Evolutionary conservation across 2,113 vertebrate genomes (phyloP).

Genomic region (Paralichthys olivaceus): DNA sequence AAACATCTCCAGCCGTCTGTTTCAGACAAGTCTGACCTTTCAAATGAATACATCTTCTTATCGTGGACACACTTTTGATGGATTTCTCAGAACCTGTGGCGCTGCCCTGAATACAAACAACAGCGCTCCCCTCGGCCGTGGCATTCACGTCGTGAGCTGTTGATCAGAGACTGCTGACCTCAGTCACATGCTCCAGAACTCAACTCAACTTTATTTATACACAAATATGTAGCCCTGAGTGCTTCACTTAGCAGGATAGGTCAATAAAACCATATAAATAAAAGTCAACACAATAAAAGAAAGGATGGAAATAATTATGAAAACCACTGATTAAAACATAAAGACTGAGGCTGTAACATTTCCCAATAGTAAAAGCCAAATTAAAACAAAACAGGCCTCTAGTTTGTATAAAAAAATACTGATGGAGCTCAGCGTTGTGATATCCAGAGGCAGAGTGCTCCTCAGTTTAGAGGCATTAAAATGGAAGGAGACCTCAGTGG

Average conservation of each 20-base stretch:
- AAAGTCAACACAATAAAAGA: background rate
- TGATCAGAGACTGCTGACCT: slow-evolving; percentile 17
- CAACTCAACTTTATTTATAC: background rate
- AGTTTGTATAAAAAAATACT: background rate
- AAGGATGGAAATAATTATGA: background rate
- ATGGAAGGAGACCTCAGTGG: background rate
- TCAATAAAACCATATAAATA: background rate
- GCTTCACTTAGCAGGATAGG: slow-evolving; percentile 1
- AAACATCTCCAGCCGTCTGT: slow-evolving; percentile 36
- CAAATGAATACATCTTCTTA: slow-evolving; percentile 45
- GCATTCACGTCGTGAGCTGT: slow-evolving; percentile 39
- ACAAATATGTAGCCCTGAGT: background rate
- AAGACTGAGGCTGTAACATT: background rate
- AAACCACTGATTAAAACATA: background rate
- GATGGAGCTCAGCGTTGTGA: background rate
- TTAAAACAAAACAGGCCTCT: background rate
- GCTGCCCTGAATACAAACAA: slow-evolving; percentile 31
- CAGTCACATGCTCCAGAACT: background rate
- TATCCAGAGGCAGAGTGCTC: slow-evolving; percentile 7
- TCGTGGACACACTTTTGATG: slow-evolving; percentile 27
- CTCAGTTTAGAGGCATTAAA: slow-evolving; percentile 9
- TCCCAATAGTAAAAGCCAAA: background rate
- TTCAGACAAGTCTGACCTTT: slow-evolving; percentile 52
- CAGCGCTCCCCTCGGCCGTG: background rate
- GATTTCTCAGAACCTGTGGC: slow-evolving; percentile 42